These are phyloP conservation scores for Babyrousa celebensis DNA, from an alignment of 2,797 vertebrate genomes.

Conservation along the genomic window DNA sequence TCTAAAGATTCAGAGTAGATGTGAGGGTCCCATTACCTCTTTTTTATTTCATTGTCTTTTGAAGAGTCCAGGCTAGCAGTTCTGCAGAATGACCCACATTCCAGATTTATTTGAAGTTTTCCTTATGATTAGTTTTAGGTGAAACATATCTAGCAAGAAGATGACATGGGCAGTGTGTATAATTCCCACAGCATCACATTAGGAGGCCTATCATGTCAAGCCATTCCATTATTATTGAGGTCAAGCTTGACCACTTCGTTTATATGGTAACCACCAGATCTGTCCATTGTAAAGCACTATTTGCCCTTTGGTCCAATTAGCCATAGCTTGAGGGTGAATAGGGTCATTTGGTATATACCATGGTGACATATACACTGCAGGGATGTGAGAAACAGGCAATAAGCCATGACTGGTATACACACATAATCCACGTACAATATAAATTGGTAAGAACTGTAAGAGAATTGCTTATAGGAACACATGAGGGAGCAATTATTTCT, in stretches of 20 bases:
- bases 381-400: neutral
- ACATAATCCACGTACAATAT: neutral
- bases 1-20: constrained; percentile 22
- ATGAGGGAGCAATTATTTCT: neutral
- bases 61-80: neutral
- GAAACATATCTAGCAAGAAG: constrained; percentile 26
- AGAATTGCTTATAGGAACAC: neutral
- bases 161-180: neutral
- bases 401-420: neutral
- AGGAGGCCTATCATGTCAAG: neutral
- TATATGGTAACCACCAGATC: neutral
- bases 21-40: neutral
- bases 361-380: neutral
- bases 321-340: neutral
- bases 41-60: constrained; percentile 46
- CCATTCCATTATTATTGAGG: neutral
- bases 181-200: constrained; percentile 42
- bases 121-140: neutral
- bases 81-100: neutral
- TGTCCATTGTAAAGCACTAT: neutral
- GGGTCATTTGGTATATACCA: constrained; percentile 7
- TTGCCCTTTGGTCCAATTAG: neutral
- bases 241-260: neutral
- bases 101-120: neutral
- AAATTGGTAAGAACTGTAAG: neutral